Evolutionary conservation across 2,888 invertebrate species (phyloP).

Genomic region (Cephus spinipes): DNA sequence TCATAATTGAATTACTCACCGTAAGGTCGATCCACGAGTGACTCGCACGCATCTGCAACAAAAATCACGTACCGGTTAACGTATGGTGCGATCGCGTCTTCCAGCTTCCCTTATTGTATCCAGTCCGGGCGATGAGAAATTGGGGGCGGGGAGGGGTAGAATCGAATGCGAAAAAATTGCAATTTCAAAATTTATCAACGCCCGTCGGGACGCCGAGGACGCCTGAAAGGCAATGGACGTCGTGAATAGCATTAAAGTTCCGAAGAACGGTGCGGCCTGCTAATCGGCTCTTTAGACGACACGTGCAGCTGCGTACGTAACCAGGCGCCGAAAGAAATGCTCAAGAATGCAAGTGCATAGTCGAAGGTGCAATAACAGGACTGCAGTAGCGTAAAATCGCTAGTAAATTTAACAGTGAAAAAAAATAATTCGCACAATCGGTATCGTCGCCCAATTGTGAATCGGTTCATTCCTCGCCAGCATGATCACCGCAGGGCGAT

Average conservation of each 20-base stretch:
- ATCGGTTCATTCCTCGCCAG: neutral
- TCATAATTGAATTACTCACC: conserved; percentile 50
- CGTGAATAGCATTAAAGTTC: neutral
- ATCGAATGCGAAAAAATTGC: neutral
- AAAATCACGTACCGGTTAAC: conserved; percentile 14
- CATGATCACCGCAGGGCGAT: neutral
- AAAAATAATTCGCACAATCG: neutral
- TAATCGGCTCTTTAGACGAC: conserved; percentile 55
- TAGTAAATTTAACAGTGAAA: neutral
- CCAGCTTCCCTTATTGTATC: neutral
- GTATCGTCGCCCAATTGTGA: neutral
- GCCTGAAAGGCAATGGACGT: neutral
- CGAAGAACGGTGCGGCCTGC: conserved; percentile 37
- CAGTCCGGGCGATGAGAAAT: neutral
- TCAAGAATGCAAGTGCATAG: neutral
- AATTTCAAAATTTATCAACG: neutral
- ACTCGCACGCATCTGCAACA: conserved; percentile 63
- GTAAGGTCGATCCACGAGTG: conserved; percentile 60
- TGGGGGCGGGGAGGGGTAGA: too few relatives aligned
- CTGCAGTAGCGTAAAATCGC: neutral
- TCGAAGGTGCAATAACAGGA: neutral
- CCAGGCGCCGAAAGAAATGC: neutral
- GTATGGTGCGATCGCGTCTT: neutral
- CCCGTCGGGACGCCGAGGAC: neutral
- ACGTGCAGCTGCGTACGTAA: conserved; percentile 2